Base-by-base conservation (phyloP, 2,797 vertebrate species). In the Phaenicophaeus curvirostris region DNA sequence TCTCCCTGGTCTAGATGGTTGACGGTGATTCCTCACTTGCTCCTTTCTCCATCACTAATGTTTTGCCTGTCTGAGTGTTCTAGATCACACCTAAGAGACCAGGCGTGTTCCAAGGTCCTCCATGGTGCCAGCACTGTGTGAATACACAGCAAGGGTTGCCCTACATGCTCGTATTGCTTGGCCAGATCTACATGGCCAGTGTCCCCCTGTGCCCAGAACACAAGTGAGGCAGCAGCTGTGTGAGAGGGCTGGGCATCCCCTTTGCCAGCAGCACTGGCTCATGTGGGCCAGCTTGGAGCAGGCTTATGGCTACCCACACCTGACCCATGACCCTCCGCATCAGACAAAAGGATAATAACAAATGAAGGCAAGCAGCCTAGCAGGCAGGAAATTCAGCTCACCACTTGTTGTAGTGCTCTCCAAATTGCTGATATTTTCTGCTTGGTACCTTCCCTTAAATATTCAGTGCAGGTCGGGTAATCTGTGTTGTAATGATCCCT, bases 201-300 rank as follows among this genome's bases (percentile, higher is more conserved):
- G 8, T 27, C 8, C 7, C 24, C 15, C 8, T 1, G 1, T 48
- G 84, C 14, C 62, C 84, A 48, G 44, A 21, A 30, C 54, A 21
- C 9, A 5, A 11, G n/a, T 1, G 15, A 72, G 50, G 39, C 61
- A 67, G 37, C 27, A 71, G 39, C 66, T 42, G 2, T 3, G 3
- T 24, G 55, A 33, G 33, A 54, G 24, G 20, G 6, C 67, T 68
- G 48, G 35, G 27, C 31, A 72, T 11, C n/a, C 20, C 20, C 23
- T 55, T 35, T n/a, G 6, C n/a, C 57, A 31, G 65, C 68, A 62
- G 30, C 0, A 0, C n/a, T 21, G 69, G 25, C 30, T 53, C 24
- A 15, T 0, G 0, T 4, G 30, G 59, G n/a, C n/a, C 44, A 33
- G 54, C 46, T 23, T 0, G 0, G 65, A 58, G 35, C 11, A 37